phyloP scores from a whole-genome alignment of 2,113 vertebrate species.

The Callocephalon fimbriatum region DNA sequence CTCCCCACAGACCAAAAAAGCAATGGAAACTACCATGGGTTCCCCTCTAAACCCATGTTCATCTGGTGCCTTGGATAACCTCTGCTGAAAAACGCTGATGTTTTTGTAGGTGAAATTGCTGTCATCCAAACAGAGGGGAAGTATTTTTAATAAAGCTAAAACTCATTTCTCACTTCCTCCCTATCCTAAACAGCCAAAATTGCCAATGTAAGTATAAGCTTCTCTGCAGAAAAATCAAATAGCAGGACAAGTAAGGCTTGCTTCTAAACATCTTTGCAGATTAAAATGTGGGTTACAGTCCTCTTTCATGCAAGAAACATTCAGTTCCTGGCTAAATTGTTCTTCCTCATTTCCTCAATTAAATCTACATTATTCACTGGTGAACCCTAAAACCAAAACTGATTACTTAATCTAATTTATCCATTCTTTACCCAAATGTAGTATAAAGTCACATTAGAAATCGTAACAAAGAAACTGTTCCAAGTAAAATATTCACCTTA shows the following conservation, averaged over 20 bases:
- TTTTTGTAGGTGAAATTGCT: background rate
- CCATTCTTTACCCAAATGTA: background rate
- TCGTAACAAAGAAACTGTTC: background rate
- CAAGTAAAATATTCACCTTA: background rate
- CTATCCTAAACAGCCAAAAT: background rate
- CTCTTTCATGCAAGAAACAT: background rate
- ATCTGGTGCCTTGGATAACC: background rate
- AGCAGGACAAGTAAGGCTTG: constrained; percentile 4
- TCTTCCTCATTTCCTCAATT: constrained; percentile 18
- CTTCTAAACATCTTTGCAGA: constrained; percentile 8
- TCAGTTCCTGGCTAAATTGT: background rate
- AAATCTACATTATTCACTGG: background rate
- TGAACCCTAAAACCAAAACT: background rate
- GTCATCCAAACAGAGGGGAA: background rate
- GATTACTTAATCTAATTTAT: background rate
- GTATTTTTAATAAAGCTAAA: background rate
- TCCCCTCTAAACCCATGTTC: background rate
- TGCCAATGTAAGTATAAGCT: background rate
- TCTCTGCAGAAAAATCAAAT: background rate
- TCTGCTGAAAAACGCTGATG: constrained; percentile 1
- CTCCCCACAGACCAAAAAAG: background rate
- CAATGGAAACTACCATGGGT: background rate
- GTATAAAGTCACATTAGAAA: background rate
- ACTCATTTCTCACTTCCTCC: background rate
- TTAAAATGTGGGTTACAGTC: constrained; percentile 19